Percentiles rank a stretch among this genome's conserved stretches.
Evolutionary conservation across 2,888 invertebrate species (phyloP).

Genomic region (Scrobipalpa atriplicella): DNA sequence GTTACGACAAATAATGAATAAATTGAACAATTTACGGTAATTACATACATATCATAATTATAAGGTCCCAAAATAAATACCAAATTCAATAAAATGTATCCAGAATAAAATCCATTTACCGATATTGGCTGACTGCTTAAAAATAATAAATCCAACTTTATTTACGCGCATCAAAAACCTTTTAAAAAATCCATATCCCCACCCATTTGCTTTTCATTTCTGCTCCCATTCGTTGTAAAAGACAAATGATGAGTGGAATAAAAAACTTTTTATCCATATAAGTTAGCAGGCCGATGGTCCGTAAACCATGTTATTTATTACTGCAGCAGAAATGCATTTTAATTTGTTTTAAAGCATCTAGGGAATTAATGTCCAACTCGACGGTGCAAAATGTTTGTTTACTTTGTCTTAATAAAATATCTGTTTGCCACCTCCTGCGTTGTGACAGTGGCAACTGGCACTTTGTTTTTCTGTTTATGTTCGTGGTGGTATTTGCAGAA

Average conservation of each 20-base stretch:
- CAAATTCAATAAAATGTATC: too few species aligned
- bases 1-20: too few species aligned
- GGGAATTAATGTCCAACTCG: slow-evolving; percentile 48
- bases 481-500: too few species aligned
- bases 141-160: neutral
- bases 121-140: too few species aligned
- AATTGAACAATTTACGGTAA: too few species aligned
- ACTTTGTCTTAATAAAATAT: slow-evolving; percentile 42
- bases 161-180: neutral
- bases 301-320: slow-evolving; percentile 51
- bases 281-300: slow-evolving; percentile 37
- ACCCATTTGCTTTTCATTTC: slow-evolving; percentile 12
- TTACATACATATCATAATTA: too few species aligned
- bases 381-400: slow-evolving; percentile 40
- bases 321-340: slow-evolving; percentile 57
- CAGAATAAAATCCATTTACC: too few species aligned
- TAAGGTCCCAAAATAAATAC: too few species aligned
- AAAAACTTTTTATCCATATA: slow-evolving; percentile 31
- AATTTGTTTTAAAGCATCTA: slow-evolving; percentile 57
- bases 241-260: slow-evolving; percentile 25
- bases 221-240: slow-evolving; percentile 21
- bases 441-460: neutral
- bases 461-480: too few species aligned
- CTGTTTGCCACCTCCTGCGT: slow-evolving; percentile 33
- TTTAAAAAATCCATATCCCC: neutral